These are phyloP conservation scores for Microvelia longipes DNA, from an alignment of 1,140 invertebrate genomes.

Conservation along the genomic window DNA sequence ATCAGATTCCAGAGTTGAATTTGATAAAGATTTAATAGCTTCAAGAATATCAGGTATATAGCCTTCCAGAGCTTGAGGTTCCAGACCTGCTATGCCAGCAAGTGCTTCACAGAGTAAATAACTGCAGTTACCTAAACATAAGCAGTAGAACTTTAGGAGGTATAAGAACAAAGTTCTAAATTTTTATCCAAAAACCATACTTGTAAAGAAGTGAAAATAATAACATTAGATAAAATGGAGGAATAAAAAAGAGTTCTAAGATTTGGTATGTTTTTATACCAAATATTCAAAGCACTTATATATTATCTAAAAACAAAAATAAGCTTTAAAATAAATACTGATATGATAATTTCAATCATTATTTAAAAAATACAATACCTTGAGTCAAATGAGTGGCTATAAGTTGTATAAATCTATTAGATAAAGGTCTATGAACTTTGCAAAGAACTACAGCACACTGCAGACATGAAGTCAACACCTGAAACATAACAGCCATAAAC, in stretches of 20 bases:
- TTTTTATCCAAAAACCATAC: not conserved
- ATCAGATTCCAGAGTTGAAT: conserved; percentile 23
- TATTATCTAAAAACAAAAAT: too few species aligned
- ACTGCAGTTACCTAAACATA: conserved; percentile 24
- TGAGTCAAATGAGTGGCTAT: conserved; percentile 29
- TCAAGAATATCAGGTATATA: conserved; percentile 40
- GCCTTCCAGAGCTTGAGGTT: conserved; percentile 38
- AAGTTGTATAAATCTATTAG: conserved; percentile 44
- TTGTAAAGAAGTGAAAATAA: not conserved
- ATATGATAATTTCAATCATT: too few species aligned
- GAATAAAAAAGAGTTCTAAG: too few species aligned
- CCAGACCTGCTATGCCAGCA: conserved; percentile 52
- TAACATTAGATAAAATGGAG: too few species aligned
- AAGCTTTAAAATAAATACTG: too few species aligned
- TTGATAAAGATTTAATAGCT: conserved; percentile 30
- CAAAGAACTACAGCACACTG: conserved; percentile 53
- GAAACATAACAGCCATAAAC: too few species aligned
- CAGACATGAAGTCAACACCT: conserved; percentile 40
- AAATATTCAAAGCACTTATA: too few species aligned
- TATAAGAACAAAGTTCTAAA: not conserved
- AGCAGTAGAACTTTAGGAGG: too few species aligned
- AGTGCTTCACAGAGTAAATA: conserved; percentile 46
- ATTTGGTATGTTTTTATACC: too few species aligned
- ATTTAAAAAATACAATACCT: too few species aligned
- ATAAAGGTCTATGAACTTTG: conserved; percentile 39